A percentile compares a stretch with the other conserved stretches of the same genome.
Conservation (phyloP, 2,888 invertebrate species). For the Xanthostigma xanthostigma region DNA sequence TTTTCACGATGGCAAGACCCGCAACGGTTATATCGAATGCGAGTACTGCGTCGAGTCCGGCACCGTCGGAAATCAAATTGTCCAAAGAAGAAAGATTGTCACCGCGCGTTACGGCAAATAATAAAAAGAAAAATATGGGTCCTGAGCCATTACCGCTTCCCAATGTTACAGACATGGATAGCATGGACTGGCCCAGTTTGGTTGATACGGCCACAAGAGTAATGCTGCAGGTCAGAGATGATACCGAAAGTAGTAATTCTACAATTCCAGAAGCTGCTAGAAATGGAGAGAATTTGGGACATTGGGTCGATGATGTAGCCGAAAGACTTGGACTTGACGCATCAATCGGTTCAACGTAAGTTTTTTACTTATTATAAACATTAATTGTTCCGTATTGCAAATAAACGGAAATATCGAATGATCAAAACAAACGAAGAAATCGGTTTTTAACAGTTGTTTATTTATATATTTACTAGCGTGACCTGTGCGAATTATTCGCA, state of each 20-base stretch:
- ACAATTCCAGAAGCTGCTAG: neutral
- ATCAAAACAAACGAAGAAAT: no score
- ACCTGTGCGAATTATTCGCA: no score
- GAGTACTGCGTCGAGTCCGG: slow-evolving; percentile 39
- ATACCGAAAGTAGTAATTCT: neutral
- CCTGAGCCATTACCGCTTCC: slow-evolving; percentile 40
- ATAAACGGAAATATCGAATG: no score
- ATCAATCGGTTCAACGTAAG: slow-evolving; percentile 27
- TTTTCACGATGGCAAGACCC: slow-evolving; percentile 47
- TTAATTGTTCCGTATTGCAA: no score
- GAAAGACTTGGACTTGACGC: slow-evolving; percentile 23
- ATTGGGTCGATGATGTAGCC: slow-evolving; percentile 27
- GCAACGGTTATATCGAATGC: slow-evolving; percentile 49
- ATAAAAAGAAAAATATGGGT: slow-evolving; percentile 19
- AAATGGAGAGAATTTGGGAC: slow-evolving; percentile 18
- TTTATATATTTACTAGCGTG: no score
- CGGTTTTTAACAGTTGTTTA: no score
- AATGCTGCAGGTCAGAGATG: slow-evolving; percentile 38
- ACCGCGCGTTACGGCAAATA: slow-evolving; percentile 23
- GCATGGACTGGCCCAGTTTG: slow-evolving; percentile 67
- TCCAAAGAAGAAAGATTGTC: slow-evolving; percentile 39
- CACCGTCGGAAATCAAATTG: slow-evolving; percentile 38
- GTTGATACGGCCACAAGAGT: slow-evolving; percentile 68
- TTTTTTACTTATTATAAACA: slow-evolving; percentile 7
- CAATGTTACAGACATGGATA: slow-evolving; percentile 57